Percentiles rank a stretch among this genome's conserved stretches.
Conservation (phyloP, 2,113 vertebrate species). For the Mesitornis unicolor region DNA sequence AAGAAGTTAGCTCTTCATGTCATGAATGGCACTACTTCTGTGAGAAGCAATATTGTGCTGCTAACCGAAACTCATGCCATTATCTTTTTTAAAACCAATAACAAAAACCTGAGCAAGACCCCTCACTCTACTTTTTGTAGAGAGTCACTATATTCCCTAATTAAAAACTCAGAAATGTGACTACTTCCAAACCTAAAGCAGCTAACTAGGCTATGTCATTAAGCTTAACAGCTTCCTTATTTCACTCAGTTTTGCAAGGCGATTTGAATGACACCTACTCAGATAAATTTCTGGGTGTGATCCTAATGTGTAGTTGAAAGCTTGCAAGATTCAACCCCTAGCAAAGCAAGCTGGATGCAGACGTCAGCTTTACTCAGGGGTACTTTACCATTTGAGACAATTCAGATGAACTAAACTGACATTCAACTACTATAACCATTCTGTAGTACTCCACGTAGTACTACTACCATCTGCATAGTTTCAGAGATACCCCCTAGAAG, state of each 20-base stretch:
- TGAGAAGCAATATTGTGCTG: background rate
- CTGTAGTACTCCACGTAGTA: accelerated
- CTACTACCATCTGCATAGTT: accelerated
- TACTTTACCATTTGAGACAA: background rate
- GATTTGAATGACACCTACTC: background rate
- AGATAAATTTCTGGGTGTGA: constrained; percentile 41
- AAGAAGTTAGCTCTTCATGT: background rate
- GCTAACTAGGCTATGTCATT: background rate
- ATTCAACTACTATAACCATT: background rate
- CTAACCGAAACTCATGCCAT: background rate
- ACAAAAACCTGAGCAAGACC: background rate
- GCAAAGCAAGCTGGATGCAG: background rate
- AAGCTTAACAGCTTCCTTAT: background rate
- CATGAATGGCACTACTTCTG: background rate
- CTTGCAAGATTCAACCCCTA: background rate
- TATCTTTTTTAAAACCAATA: background rate
- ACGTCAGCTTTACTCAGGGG: background rate
- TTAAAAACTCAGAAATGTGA: background rate
- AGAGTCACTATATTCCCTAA: background rate
- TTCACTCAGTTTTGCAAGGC: constrained; percentile 37
- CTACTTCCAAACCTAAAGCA: background rate
- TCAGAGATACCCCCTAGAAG: background rate
- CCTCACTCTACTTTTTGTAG: background rate
- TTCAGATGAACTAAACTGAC: background rate
- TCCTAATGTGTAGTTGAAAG: background rate